phyloP scores from a whole-genome alignment of 2,888 invertebrate species.

The Apamea sordens region DNA sequence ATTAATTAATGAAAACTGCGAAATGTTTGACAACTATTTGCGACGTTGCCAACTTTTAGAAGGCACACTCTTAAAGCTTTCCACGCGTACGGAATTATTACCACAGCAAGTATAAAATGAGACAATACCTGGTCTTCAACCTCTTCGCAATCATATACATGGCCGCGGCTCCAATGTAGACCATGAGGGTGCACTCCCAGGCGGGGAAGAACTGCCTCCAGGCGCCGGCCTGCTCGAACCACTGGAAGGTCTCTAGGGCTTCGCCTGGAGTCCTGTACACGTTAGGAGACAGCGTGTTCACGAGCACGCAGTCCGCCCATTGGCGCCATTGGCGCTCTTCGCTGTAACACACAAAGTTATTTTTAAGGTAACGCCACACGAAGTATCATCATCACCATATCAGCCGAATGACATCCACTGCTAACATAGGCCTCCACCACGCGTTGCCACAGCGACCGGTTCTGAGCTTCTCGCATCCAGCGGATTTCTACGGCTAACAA shows the following conservation, averaged over 20 bases:
- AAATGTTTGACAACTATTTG: background rate
- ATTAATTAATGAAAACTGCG: too few relatives aligned
- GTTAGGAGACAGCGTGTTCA: slow-evolving; percentile 98
- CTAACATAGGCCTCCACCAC: background rate
- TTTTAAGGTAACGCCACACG: background rate
- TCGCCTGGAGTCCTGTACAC: slow-evolving; percentile 97
- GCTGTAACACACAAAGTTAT: slow-evolving; percentile 86
- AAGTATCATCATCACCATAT: background rate
- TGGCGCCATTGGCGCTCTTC: slow-evolving; percentile 98
- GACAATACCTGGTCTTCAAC: slow-evolving; percentile 93
- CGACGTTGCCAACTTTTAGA: background rate
- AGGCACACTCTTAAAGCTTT: background rate
- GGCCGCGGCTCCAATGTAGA: slow-evolving; percentile 97
- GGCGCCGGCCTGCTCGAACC: slow-evolving; percentile 97
- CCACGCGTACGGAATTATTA: too few relatives aligned
- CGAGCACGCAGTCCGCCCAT: slow-evolving; percentile 97
- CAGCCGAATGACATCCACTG: background rate
- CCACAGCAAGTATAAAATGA: slow-evolving; percentile 1
- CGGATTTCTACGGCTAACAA: background rate
- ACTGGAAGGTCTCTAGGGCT: slow-evolving; percentile 97
- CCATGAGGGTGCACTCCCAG: slow-evolving; percentile 96
- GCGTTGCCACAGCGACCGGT: background rate
- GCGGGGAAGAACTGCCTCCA: slow-evolving; percentile 97
- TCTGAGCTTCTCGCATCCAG: background rate
- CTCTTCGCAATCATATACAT: slow-evolving; percentile 98